Evolutionary conservation across 2,113 vertebrate genomes (phyloP), one percentile per base, ranked within the genome.

Genomic region (Hyaena hyaena): DNA sequence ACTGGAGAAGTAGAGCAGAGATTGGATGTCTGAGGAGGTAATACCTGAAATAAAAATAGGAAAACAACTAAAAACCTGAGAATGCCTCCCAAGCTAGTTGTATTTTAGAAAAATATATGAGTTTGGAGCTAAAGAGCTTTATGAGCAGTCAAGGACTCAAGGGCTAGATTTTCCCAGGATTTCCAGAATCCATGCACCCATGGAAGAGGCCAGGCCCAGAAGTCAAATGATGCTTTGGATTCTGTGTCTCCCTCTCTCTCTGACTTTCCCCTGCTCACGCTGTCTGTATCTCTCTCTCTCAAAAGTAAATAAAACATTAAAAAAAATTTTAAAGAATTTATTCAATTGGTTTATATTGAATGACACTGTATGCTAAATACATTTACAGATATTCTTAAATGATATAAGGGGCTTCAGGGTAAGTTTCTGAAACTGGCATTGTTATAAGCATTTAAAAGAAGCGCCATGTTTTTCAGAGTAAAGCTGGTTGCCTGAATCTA

Each of bases 181-280:
- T 10, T 26, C 8, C 10, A 50, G n/a, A 73, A 48, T 17, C 53
- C 17, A 1, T 3, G 2, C 4, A 1, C 3, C 8, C 11, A 3
- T 4, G 10, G 26, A 55, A n/a, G 66, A 87, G 8, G 11, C 7
- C 45, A 58, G 80, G 31, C 24, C 16, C 10, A 2, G 21, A 69
- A 7, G 1, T 2, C 1, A 39, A 24, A 53, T 9, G 14, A 26
- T 11, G 9, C 39, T 39, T 39, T 39, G 39, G 39, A 39, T 39
- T 39, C 39, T 39, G 39, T 39, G 39, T 39, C 39, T 39, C 39
- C 39, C 39, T 39, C 39, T 39, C 39, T 39, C 39, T 39, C 39
- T 39, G 39, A 39, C 39, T 39, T 39, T 39, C 39, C 39, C 39
- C 39, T 39, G 39, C 39, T 39, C 39, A 39, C 39, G 39, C 39